A percentile compares a stretch with the other conserved stretches of the same genome.
Evolutionary conservation across 2,888 invertebrate genomes (phyloP).

Genomic region (Noctua janthina): DNA sequence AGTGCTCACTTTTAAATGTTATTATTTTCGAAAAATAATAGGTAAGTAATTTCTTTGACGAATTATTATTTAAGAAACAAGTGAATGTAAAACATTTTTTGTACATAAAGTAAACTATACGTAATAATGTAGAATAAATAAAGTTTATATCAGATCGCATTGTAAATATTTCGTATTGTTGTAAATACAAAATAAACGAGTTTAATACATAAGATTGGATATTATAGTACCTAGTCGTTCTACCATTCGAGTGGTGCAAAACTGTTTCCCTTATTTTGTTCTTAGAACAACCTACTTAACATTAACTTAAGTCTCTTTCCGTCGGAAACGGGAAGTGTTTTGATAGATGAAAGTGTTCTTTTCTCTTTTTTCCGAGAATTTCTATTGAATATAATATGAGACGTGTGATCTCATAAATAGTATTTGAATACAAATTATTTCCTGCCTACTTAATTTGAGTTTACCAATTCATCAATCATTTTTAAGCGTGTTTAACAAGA

Average conservation of each 20-base stretch:
- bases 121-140: slow-evolving; percentile 72
- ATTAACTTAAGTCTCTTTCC: slow-evolving; percentile 57
- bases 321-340: slow-evolving; percentile 33
- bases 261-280: slow-evolving; percentile 79
- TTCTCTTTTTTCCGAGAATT: not conserved
- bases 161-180: slow-evolving; percentile 87
- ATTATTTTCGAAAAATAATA: slow-evolving; percentile 35
- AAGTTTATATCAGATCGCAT: slow-evolving; percentile 82
- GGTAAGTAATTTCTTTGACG: slow-evolving; percentile 39
- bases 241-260: slow-evolving; percentile 83
- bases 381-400: not conserved
- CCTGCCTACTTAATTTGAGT: not conserved
- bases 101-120: slow-evolving; percentile 69
- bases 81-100: slow-evolving; percentile 68
- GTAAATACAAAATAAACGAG: slow-evolving; percentile 80
- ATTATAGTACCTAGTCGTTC: slow-evolving; percentile 72
- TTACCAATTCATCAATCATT: not conserved
- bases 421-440: not conserved
- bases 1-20: slow-evolving; percentile 25
- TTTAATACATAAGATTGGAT: slow-evolving; percentile 68
- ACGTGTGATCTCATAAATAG: not conserved
- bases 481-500: not conserved
- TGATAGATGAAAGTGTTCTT: not conserved
- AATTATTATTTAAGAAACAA: slow-evolving; percentile 62
- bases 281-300: slow-evolving; percentile 83